Conservation (phyloP, 2,113 vertebrate genomes). For the Chaetodon trifascialis region DNA sequence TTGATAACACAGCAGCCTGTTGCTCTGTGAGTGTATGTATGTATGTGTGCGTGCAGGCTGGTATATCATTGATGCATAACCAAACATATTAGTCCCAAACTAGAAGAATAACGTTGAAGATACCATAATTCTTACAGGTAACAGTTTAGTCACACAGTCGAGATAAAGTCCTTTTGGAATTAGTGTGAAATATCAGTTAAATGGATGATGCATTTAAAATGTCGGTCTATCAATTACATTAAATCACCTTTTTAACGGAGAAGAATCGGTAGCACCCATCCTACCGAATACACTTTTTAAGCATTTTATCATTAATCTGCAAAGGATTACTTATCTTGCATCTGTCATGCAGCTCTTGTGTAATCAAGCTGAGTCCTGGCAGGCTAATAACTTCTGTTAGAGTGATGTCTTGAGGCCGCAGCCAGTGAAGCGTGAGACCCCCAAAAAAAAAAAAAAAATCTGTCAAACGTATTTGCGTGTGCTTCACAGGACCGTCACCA, state of each 20-base stretch:
- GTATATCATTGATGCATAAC: slow-evolving; percentile 8
- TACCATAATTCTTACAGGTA: neutral
- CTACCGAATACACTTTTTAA: neutral
- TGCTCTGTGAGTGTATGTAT: slow-evolving; percentile 22
- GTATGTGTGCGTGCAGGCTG: neutral
- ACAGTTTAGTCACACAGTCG: neutral
- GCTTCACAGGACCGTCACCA: slow-evolving; percentile 55
- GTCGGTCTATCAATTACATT: slow-evolving; percentile 11
- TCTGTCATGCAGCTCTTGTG: slow-evolving; percentile 37
- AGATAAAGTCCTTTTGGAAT: neutral
- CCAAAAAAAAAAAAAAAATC: slow-evolving; percentile 41
- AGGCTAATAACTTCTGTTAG: slow-evolving; percentile 48
- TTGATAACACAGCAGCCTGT: slow-evolving; percentile 56
- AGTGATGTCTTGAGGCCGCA: slow-evolving; percentile 49
- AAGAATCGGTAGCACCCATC: neutral
- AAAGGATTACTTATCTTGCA: slow-evolving; percentile 47
- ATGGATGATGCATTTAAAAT: slow-evolving; percentile 6
- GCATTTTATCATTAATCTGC: slow-evolving; percentile 40
- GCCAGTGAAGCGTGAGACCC: slow-evolving; percentile 51
- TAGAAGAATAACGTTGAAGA: neutral
- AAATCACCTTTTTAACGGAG: slow-evolving; percentile 17
- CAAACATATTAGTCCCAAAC: neutral
- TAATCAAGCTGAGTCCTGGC: slow-evolving; percentile 38
- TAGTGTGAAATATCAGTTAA: neutral
- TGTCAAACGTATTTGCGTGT: slow-evolving; percentile 27